Evolutionary conservation across 2,797 vertebrate genomes (phyloP).

Genomic region (Falco peregrinus): DNA sequence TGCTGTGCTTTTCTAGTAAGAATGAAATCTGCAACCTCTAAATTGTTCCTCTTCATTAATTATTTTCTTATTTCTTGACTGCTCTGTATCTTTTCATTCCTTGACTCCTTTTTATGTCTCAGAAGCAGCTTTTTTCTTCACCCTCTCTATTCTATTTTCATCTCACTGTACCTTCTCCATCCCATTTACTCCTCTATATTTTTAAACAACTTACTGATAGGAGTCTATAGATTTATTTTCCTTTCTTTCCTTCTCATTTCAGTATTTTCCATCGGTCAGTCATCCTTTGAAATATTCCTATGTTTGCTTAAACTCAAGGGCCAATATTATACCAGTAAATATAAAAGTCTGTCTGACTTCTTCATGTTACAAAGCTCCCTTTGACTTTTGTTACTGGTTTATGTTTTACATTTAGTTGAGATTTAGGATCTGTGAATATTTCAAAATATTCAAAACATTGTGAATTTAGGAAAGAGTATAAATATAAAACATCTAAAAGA

Average conservation of each 20-base stretch:
- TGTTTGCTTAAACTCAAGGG: conserved; percentile 9
- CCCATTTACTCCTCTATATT: background rate
- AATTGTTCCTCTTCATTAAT: background rate
- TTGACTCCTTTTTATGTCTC: background rate
- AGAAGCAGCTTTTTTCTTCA: background rate
- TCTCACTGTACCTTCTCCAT: background rate
- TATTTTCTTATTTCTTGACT: background rate
- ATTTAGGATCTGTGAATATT: background rate
- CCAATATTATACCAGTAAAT: background rate
- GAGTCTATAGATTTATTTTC: background rate
- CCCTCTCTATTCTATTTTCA: background rate
- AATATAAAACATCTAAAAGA: background rate
- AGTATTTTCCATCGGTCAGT: background rate
- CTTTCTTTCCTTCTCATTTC: background rate
- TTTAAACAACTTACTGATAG: background rate
- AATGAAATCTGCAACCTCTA: background rate
- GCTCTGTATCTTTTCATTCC: background rate
- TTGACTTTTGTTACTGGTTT: background rate
- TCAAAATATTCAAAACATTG: background rate
- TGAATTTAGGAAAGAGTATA: background rate
- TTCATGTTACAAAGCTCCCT: background rate
- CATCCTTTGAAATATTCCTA: background rate
- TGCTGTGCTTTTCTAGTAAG: background rate
- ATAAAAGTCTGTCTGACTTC: background rate
- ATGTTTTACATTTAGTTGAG: background rate